Conservation (phyloP, 2,888 invertebrate genomes). For the Papilio gigon region DNA sequence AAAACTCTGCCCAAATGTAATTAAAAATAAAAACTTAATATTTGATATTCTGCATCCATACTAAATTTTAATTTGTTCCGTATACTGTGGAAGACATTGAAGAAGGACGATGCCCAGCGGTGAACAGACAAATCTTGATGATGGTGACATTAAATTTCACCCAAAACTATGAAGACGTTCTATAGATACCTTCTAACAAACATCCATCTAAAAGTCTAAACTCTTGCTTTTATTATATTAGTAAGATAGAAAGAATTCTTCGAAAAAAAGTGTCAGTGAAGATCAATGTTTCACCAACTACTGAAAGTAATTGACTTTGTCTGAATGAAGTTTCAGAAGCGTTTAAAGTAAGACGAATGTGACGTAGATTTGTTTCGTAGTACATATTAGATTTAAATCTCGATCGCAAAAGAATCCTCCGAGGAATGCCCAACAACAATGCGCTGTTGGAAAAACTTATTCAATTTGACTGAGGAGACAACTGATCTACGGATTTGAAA, state of each 20-base stretch:
- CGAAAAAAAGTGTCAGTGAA: background rate
- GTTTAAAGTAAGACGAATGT: slow-evolving; percentile 12
- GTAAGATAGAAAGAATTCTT: background rate
- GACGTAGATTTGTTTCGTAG: slow-evolving; percentile 22
- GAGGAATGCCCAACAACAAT: slow-evolving; percentile 67
- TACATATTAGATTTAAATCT: slow-evolving; percentile 50
- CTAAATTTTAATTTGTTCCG: no score
- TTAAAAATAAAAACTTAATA: no score
- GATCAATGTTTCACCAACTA: background rate
- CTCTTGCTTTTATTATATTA: no score
- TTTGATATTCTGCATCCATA: no score
- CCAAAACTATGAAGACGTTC: no score
- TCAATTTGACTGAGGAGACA: slow-evolving; percentile 77
- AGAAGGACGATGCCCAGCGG: no score
- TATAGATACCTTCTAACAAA: no score
- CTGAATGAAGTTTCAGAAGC: background rate
- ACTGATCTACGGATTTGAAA: slow-evolving; percentile 72
- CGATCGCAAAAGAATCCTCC: slow-evolving; percentile 51
- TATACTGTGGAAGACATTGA: no score
- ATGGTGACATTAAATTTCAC: no score
- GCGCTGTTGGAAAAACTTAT: slow-evolving; percentile 71
- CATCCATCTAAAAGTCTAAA: no score
- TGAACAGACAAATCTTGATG: no score
- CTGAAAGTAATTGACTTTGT: background rate
- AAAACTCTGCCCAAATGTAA: no score